Base-by-base conservation (phyloP, 2,113 vertebrate genomes). In the Oreamnos americanus region DNA sequence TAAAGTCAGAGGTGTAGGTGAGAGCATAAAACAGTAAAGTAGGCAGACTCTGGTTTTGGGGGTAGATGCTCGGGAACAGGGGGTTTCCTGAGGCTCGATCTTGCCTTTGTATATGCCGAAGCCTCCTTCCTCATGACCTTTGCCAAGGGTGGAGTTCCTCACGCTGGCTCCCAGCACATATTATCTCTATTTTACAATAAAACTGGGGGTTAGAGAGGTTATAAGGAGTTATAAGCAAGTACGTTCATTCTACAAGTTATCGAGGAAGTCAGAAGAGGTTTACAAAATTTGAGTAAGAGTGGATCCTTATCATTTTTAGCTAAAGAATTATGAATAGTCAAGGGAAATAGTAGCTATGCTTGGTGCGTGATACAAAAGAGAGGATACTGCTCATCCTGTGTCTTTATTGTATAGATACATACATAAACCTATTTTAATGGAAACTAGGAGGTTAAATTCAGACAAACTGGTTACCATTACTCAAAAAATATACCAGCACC, bases 241-340 rank as follows among this genome's bases (percentile, higher is more conserved):
- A 91, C 39, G 16, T 55, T 67, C 19, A 93, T 28, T 86, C 9
- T 85, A 78, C 8, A 95, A 78, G 33, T 39, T 62, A 93, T 23
- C 78, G 33, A 93, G 49, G 23, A 45, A 94, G 12, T 95, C 7
- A 86, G 43, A 82, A 87, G 10, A 78, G n/a, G 60, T 3, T 43
- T 64, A 87, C 17, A 89, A 25, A n/a, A 78, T 43, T 64, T 78
- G 19, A 28, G 57, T 25, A 87, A 79, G 14, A n/a, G 43, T 51
- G 3, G 5, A 64, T 89, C n/a, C 47, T 43, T 64, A 71, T 92
- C 17, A 47, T 89, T 57, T 47, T 94, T 51, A 81, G 33, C 84
- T 71, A 76, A 83, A 92, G 3, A 28, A 91, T 58, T 49, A 89
- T 55, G 25, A 95, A 90, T 96, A 96, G n/a, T 91, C 47, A 86